Evolutionary conservation across 2,797 vertebrate genomes (phyloP).

Genomic region (Sebastes hubbsi): DNA sequence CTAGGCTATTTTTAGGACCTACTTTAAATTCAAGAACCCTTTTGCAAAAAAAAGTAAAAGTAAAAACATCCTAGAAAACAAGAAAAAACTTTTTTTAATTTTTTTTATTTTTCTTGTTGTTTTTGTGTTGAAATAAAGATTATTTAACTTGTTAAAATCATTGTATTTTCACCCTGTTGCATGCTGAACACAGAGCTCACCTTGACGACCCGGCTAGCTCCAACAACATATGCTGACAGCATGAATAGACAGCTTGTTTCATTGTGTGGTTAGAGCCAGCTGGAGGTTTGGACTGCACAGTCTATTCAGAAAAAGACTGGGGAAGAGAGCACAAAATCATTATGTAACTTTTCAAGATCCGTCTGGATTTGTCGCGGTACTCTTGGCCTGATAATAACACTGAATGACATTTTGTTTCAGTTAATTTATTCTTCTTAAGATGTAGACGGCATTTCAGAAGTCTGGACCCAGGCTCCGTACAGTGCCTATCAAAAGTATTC

Average conservation of each 20-base stretch:
- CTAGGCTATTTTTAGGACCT: background rate
- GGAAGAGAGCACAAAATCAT: background rate
- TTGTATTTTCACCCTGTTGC: background rate
- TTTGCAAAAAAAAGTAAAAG: too few relatives aligned
- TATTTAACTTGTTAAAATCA: background rate
- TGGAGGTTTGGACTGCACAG: conserved; percentile 4
- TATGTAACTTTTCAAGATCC: background rate
- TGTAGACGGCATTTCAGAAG: background rate
- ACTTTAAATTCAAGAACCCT: too few relatives aligned
- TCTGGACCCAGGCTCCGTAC: background rate
- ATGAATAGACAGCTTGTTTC: conserved; percentile 57
- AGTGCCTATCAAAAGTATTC: background rate
- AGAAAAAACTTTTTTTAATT: too few relatives aligned
- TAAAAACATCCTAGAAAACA: too few relatives aligned
- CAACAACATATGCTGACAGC: background rate
- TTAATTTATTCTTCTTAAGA: background rate
- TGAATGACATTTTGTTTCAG: background rate
- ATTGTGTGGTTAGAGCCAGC: conserved; percentile 37
- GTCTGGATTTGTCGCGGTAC: background rate
- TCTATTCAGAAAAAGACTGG: background rate
- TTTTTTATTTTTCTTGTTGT: background rate
- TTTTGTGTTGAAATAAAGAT: background rate
- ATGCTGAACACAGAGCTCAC: conserved; percentile 2
- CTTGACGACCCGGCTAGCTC: conserved; percentile 10
- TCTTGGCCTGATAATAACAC: too few relatives aligned